Base-by-base conservation (phyloP, 2,888 invertebrate genomes). In the Agonum fuliginosum region DNA sequence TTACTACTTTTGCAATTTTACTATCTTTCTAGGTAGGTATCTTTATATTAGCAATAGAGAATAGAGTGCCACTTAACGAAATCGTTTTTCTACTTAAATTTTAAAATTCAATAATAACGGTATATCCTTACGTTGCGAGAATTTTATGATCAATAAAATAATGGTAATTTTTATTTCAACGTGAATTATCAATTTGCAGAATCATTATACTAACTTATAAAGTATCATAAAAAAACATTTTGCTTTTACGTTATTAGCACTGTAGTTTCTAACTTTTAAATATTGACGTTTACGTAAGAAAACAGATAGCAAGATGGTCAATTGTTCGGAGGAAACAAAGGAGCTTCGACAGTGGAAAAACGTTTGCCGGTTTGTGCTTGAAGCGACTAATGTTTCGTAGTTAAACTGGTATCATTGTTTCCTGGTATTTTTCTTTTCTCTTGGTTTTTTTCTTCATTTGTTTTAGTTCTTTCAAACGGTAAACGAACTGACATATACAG, bases 351-450 rank as follows among this genome's bases (percentile, higher is more conserved):
- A 62, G 41, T 6, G 43, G 69, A 70, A 70, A 70, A 70, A 70
- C 69, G 69, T 43, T 70, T 70, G 43, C 69, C 69, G 46, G 24
- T 70, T 43, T 41, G 69, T 27, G 43, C 41, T 41, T 46, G 46
- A 41, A 70, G 46, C 69, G 34, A 62, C 62, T 62, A 70, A 70
- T 43, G 46, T 70, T 46, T 46, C 62, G 69, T 46, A 46, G 43
- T 43, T 70, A 70, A 70, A 70, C 69, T 43, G 69, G 69, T 70
- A 70, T 70, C 69, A 70, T 70, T 70, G 69, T 70, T 70, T 70
- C 69, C 69, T 43, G 12, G 46, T 46, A 46, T 43, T 70, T 46
- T 70, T 70, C 46, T 70, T 70, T 70, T 67, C 67, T 41, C 41
- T 41, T 20, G 10, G 41, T 67, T 70, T 41, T 41, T 69, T 70